Percentiles rank a stretch among this genome's conserved stretches.
Conservation (phyloP, 2,888 invertebrate species). For the Colostygia pectinataria region DNA sequence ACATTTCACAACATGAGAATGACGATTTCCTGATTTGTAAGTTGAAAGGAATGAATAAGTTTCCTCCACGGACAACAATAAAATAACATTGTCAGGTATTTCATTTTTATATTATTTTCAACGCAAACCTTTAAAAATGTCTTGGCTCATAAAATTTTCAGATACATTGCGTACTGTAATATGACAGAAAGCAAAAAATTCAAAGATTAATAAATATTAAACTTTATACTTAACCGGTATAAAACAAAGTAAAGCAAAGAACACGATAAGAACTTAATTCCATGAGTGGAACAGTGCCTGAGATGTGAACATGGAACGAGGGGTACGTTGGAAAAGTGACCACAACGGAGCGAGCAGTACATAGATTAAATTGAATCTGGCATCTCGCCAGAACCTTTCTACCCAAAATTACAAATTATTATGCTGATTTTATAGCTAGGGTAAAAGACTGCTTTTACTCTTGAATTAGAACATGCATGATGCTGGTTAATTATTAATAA, state of each 20-base stretch:
- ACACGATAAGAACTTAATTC: constrained; percentile 55
- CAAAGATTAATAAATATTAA: no score
- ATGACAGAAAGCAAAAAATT: no score
- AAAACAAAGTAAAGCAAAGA: constrained; percentile 12
- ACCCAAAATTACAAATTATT: constrained; percentile 71
- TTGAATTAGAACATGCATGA: constrained; percentile 16
- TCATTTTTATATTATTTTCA: no score
- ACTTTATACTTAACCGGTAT: neutral
- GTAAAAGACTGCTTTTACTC: constrained; percentile 33
- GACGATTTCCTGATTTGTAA: no score
- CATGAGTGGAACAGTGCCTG: constrained; percentile 44
- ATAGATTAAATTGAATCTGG: constrained; percentile 77
- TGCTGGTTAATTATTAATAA: constrained; percentile 2
- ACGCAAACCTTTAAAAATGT: no score
- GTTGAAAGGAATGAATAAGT: no score
- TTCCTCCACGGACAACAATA: no score
- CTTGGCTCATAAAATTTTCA: no score
- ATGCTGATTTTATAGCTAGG: constrained; percentile 63
- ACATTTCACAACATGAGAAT: no score
- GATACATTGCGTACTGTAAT: no score
- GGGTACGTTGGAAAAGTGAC: constrained; percentile 61
- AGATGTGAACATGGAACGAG: constrained; percentile 50
- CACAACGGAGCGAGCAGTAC: constrained; percentile 62
- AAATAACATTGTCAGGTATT: no score
- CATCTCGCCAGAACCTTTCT: constrained; percentile 59